Conservation (phyloP, 2,888 invertebrate species). For the Chelonus formosanus region DNA sequence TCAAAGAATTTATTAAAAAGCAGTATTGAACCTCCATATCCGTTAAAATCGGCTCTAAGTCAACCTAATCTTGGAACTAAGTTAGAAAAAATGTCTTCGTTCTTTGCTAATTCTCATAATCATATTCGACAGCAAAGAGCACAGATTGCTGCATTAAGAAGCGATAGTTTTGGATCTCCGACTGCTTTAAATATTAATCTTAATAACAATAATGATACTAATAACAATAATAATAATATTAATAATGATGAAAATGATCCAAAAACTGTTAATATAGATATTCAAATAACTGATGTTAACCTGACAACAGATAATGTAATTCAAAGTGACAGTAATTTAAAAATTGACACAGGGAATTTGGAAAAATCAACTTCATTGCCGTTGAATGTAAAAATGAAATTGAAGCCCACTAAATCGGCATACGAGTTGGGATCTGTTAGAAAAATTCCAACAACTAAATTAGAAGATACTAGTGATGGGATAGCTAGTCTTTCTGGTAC, state of each 20-base stretch:
- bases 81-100: slow-evolving; percentile 64
- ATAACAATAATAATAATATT: slow-evolving; percentile 27
- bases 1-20: slow-evolving; percentile 58
- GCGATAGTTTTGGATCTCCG: slow-evolving; percentile 42
- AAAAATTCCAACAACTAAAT: slow-evolving; percentile 63
- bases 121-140: slow-evolving; percentile 74
- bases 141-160: slow-evolving; percentile 66
- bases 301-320: slow-evolving; percentile 40
- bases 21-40: slow-evolving; percentile 62
- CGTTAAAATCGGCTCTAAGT: slow-evolving; percentile 62
- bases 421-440: slow-evolving; percentile 59
- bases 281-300: slow-evolving; percentile 61
- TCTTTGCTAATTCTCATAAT: slow-evolving; percentile 76
- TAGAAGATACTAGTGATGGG: slow-evolving; percentile 65
- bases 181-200: slow-evolving; percentile 24
- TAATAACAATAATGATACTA: slow-evolving; percentile 9
- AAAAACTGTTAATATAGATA: slow-evolving; percentile 61
- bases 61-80: slow-evolving; percentile 63
- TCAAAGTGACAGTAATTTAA: slow-evolving; percentile 49
- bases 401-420: slow-evolving; percentile 60
- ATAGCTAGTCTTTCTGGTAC: slow-evolving; percentile 62
- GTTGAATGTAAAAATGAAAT: slow-evolving; percentile 53
- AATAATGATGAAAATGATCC: slow-evolving; percentile 61
- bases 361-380: slow-evolving; percentile 61
- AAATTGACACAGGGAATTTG: slow-evolving; percentile 47